A percentile compares a stretch with the other conserved stretches of the same genome.
Evolutionary conservation across 2,113 vertebrate species (phyloP).

Genomic region (Crotalus helleri): DNA sequence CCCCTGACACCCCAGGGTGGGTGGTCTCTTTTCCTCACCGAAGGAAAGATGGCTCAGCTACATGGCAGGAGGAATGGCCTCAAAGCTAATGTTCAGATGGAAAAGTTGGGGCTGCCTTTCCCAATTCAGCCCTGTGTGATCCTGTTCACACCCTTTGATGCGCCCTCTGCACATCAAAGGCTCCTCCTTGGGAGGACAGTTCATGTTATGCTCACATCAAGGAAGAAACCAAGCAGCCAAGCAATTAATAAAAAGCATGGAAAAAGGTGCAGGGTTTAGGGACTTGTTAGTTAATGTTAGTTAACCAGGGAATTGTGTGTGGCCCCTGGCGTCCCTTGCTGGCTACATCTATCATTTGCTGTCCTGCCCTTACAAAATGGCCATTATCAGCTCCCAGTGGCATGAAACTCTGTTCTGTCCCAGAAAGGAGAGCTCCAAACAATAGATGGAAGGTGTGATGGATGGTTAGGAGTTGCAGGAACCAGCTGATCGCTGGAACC

Average conservation of each 20-base stretch:
- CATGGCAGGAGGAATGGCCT: not conserved
- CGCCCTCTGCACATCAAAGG: not conserved
- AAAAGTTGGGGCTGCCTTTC: not conserved
- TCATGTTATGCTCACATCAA: not conserved
- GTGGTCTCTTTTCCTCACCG: not conserved
- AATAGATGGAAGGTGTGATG: constrained; percentile 36
- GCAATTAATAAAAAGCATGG: not conserved
- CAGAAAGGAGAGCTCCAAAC: constrained; percentile 53
- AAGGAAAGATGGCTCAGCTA: not conserved
- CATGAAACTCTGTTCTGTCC: constrained; percentile 45
- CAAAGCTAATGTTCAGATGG: not conserved
- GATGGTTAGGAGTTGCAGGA: constrained; percentile 27
- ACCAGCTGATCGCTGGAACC: constrained; percentile 53
- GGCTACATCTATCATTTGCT: constrained; percentile 55
- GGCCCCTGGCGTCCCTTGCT: constrained; percentile 45
- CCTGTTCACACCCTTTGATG: not conserved
- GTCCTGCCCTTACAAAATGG: constrained; percentile 51
- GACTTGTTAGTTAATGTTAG: constrained; percentile 31
- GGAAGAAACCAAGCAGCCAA: not conserved
- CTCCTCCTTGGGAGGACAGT: not conserved
- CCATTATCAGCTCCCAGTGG: constrained; percentile 44
- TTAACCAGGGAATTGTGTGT: constrained; percentile 56
- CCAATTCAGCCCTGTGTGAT: not conserved
- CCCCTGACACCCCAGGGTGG: not conserved
- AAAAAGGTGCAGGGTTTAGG: not conserved